These are phyloP conservation scores for Agrenia bidenticulata DNA, from an alignment of 2,888 invertebrate species.

Conservation along the genomic window DNA sequence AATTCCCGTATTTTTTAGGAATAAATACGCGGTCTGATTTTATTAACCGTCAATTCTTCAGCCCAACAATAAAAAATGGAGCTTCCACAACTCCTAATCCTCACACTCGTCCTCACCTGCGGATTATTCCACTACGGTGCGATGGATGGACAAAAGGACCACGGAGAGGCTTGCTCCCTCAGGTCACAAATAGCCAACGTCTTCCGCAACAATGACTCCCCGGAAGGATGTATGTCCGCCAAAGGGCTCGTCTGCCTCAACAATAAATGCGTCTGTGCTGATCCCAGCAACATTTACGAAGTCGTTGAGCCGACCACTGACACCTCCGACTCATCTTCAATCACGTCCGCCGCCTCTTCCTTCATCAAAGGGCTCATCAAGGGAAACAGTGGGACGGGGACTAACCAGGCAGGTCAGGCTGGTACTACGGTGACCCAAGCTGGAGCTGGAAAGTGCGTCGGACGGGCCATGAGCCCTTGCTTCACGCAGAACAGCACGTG, in stretches of 20 bases:
- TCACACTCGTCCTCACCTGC: constrained; percentile 18
- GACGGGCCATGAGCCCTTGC: constrained; percentile 42
- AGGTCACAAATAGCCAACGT: constrained; percentile 41
- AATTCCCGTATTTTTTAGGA: too few relatives aligned
- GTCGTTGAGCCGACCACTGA: constrained; percentile 18
- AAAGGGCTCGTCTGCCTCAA: constrained; percentile 40
- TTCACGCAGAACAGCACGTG: constrained; percentile 39
- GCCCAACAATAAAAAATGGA: constrained; percentile 16
- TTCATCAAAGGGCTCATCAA: constrained; percentile 31
- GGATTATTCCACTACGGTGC: constrained; percentile 23
- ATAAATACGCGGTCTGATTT: too few relatives aligned
- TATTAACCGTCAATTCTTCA: neutral
- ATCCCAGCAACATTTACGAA: constrained; percentile 41
- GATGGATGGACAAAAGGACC: constrained; percentile 25
- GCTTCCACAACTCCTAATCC: constrained; percentile 5
- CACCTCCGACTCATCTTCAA: constrained; percentile 5
- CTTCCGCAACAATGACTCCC: constrained; percentile 37
- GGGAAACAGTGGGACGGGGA: constrained; percentile 9
- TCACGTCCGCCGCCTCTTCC: constrained; percentile 17
- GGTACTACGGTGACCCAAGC: constrained; percentile 9
- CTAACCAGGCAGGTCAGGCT: constrained; percentile 22
- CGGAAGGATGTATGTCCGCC: constrained; percentile 38
- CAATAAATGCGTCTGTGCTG: constrained; percentile 42
- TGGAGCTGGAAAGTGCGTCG: constrained; percentile 37
- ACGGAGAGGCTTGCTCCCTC: constrained; percentile 35